Base-by-base conservation (phyloP, 2,797 vertebrate genomes). In the Lepilemur ruficaudatus region DNA sequence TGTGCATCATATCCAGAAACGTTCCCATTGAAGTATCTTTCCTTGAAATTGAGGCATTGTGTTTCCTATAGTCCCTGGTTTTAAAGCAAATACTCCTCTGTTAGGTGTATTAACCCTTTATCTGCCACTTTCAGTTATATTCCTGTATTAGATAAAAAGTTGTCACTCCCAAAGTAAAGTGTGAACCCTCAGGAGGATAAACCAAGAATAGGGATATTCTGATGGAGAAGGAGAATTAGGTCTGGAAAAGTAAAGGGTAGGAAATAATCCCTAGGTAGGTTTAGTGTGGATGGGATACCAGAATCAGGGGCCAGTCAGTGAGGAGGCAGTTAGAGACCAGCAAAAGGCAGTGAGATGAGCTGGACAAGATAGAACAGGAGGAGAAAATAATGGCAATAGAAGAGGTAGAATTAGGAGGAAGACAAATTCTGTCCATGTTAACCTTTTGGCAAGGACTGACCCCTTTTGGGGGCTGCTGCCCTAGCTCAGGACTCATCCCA, bases 131-230 rank as follows among this genome's bases (percentile, higher is more conserved):
- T 89, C 23, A 94, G 32, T 17, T 94, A 48, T 28, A 92, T 88
- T 92, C 28, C n/a, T 93, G 30, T 84, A 79, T 76, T 92, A 55
- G 69, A 61, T 80, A 75, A 67, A 92, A 96, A 90, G 0, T 10
- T 86, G n/a, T 91, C 38, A 84, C 25, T 28, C 38, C 43, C 12
- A 73, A 92, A 93, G 61, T 79, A 76, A 30, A 91, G n/a, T 23
- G 6, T 13, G 88, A 43, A 76, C n/a, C 32, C 43, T 85, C 4
- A 92, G n/a, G 43, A 95, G n/a, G n/a, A 79, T 52, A 32, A 41
- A 65, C 12, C 52, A 92, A 92, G 67, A 84, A 65, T 32, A 85
- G n/a, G 57, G 18, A 52, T 41, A 48, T 75, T 89, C 30, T 80
- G 67, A 72, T 59, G 15, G 43, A 82, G 76, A 75, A 85, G 78